Evolutionary conservation across 2,113 vertebrate species (phyloP).

Genomic region (Corythornis vintsioides): DNA sequence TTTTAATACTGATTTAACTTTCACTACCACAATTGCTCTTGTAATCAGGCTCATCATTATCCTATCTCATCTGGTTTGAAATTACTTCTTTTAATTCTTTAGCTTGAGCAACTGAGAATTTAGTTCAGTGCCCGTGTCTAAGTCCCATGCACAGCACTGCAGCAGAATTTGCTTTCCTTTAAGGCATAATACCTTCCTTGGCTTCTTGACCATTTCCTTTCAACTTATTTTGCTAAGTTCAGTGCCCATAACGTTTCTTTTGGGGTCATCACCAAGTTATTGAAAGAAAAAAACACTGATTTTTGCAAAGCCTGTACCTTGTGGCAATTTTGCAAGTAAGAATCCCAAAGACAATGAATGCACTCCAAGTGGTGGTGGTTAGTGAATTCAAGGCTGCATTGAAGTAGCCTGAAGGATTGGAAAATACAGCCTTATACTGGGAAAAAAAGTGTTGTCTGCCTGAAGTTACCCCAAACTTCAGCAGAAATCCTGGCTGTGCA

Average conservation of each 20-base stretch:
- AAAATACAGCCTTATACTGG: not conserved
- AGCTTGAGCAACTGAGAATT: not conserved
- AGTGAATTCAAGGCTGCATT: not conserved
- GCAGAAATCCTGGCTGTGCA: not conserved
- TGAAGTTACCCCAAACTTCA: not conserved
- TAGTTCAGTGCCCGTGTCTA: not conserved
- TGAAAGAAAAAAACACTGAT: not conserved
- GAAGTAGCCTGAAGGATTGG: not conserved
- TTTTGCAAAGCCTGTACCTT: not conserved
- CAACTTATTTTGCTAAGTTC: not conserved
- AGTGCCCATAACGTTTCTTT: not conserved
- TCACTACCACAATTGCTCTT: not conserved
- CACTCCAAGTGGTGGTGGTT: not conserved
- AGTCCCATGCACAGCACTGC: constrained; percentile 2
- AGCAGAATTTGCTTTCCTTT: constrained; percentile 6
- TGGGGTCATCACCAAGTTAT: not conserved
- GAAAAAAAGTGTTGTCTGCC: not conserved
- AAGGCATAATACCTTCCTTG: not conserved
- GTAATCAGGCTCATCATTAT: constrained; percentile 28
- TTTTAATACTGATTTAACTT: constrained; percentile 28
- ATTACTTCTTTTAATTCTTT: constrained; percentile 22
- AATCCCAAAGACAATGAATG: not conserved
- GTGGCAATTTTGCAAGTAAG: not conserved
- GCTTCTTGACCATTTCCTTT: not conserved
- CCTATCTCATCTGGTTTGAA: not conserved